Percentiles rank a stretch among this genome's conserved stretches.
Evolutionary conservation across 2,113 vertebrate genomes (phyloP).

Genomic region (Hippocampus abdominalis): DNA sequence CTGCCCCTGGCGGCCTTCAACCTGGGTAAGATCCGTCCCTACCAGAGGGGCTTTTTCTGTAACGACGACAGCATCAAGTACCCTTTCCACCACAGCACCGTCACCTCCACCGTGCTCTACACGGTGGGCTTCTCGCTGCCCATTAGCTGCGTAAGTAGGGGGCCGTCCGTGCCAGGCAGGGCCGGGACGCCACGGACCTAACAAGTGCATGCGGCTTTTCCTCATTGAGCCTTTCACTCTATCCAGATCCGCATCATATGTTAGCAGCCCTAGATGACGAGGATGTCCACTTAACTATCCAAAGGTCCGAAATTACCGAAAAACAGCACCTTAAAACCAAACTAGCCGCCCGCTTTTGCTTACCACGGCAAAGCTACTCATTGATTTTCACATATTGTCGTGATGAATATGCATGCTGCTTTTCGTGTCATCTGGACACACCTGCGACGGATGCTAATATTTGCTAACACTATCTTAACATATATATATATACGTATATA

Average conservation of each 20-base stretch:
- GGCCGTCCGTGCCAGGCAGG: background rate
- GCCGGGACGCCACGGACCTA: background rate
- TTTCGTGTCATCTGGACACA: too few species aligned
- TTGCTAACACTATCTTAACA: too few species aligned
- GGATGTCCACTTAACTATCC: constrained; percentile 54
- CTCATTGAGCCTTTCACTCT: background rate
- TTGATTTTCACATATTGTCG: background rate
- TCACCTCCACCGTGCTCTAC: constrained; percentile 88
- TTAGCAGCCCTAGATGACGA: constrained; percentile 17
- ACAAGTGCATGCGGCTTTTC: background rate
- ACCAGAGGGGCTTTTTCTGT: constrained; percentile 99
- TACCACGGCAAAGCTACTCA: background rate
- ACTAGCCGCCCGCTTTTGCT: too few species aligned
- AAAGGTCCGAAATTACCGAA: background rate
- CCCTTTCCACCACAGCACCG: constrained; percentile 90
- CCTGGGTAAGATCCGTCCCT: constrained; percentile 93
- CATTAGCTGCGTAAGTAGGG: constrained; percentile 95
- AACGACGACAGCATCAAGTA: constrained; percentile 95
- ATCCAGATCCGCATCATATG: background rate
- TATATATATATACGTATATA: too few species aligned
- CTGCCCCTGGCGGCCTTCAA: constrained; percentile 95
- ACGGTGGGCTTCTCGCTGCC: constrained; percentile 90
- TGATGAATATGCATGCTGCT: background rate
- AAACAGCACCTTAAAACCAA: background rate
- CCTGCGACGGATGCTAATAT: too few species aligned